These are phyloP conservation scores for Karalla daura DNA, from an alignment of 2,797 vertebrate species.

Conservation along the genomic window DNA sequence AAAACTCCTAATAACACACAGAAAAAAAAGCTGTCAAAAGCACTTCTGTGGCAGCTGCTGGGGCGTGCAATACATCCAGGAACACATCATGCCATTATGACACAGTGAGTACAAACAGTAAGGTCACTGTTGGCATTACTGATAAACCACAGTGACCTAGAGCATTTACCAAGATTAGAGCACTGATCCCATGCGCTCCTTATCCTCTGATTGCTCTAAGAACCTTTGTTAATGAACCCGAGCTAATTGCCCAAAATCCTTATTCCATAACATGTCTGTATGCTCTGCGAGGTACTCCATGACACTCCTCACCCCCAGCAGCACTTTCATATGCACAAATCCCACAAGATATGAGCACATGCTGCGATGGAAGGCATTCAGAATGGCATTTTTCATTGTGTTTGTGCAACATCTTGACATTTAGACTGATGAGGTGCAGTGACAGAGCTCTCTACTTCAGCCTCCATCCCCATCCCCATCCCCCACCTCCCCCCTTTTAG, in stretches of 20 bases:
- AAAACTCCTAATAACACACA: no score
- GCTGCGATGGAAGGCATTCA: slow-evolving; percentile 12
- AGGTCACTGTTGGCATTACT: no score
- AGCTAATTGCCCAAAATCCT: slow-evolving; percentile 16
- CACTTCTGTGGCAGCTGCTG: no score
- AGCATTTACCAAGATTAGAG: slow-evolving; percentile 22
- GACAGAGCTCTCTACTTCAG: slow-evolving; percentile 45
- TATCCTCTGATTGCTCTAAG: slow-evolving; percentile 4
- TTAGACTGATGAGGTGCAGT: slow-evolving; percentile 44
- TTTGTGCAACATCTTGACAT: slow-evolving; percentile 14
- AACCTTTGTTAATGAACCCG: slow-evolving; percentile 17
- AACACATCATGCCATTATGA: no score
- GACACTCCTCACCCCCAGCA: neutral
- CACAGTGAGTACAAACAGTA: neutral
- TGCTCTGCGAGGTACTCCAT: neutral
- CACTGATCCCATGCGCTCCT: slow-evolving; percentile 24
- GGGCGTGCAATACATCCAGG: no score
- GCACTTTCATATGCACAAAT: neutral
- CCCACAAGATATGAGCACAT: slow-evolving; percentile 5
- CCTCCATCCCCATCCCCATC: no score
- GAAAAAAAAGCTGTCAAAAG: no score
- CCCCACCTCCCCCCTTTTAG: slow-evolving; percentile 6
- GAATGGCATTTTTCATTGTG: slow-evolving; percentile 23
- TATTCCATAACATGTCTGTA: neutral
- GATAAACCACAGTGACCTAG: neutral